These are phyloP conservation scores for Strigamia crassipes DNA, from an alignment of 2,888 invertebrate species.

Conservation along the genomic window DNA sequence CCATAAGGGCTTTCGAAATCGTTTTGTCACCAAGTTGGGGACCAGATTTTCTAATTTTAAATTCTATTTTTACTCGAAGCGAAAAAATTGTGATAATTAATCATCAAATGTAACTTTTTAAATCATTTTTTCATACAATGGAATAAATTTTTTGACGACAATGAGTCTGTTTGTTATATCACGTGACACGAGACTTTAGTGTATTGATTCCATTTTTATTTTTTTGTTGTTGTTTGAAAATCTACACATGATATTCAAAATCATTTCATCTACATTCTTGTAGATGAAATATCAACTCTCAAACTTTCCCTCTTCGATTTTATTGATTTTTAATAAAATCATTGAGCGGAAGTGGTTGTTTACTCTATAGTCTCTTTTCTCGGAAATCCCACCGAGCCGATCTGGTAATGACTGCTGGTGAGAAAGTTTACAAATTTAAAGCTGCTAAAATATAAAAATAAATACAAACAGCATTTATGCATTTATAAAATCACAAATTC, in stretches of 20 bases:
- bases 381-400: not conserved
- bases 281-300: too few relatives aligned
- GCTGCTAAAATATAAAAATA: too few relatives aligned
- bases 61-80: not conserved
- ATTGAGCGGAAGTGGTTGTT: constrained; percentile 61
- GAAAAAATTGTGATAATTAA: constrained; percentile 29
- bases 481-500: not conserved
- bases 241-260: too few relatives aligned
- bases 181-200: too few relatives aligned
- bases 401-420: not conserved
- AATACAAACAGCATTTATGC: too few relatives aligned
- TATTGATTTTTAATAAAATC: constrained; percentile 98
- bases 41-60: constrained; percentile 23
- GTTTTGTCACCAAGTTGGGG: not conserved
- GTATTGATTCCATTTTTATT: too few relatives aligned
- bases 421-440: too few relatives aligned
- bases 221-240: too few relatives aligned
- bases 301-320: constrained; percentile 88
- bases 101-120: not conserved
- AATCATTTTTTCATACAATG: constrained; percentile 26
- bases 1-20: constrained; percentile 4
- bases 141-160: not conserved
- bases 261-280: too few relatives aligned
- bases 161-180: too few relatives aligned
- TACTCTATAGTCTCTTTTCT: not conserved